These are phyloP conservation scores for Neopelma chrysocephalum DNA, from an alignment of 2,797 vertebrate species.

Conservation along the genomic window DNA sequence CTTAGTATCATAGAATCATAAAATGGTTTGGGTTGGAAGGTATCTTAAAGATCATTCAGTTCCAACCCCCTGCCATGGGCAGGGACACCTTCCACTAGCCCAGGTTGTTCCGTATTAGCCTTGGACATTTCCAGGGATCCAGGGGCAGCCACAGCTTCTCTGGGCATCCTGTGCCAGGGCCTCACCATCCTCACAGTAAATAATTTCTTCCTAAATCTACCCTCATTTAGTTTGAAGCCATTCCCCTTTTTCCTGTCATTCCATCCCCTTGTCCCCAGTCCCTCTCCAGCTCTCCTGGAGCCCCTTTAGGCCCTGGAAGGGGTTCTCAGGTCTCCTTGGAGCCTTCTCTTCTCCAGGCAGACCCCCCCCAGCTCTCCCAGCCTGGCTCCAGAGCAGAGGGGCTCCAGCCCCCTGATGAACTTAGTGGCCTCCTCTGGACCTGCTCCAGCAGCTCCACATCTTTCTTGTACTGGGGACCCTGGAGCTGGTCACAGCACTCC, in stretches of 20 bases:
- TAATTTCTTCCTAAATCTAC: neutral
- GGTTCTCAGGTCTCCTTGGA: neutral
- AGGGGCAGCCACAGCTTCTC: neutral
- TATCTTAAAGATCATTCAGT: neutral
- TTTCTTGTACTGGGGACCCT: neutral
- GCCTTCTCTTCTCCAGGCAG: neutral
- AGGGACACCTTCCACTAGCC: neutral
- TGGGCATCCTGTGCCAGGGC: neutral
- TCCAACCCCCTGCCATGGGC: neutral
- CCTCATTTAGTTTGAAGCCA: neutral
- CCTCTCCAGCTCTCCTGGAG: neutral
- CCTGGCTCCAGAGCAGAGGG: neutral
- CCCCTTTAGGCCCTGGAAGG: neutral
- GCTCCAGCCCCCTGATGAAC: neutral
- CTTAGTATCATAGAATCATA: neutral
- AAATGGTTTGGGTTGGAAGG: neutral
- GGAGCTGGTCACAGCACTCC: neutral
- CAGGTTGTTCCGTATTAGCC: neutral
- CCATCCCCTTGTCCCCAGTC: neutral
- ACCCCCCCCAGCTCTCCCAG: neutral
- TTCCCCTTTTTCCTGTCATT: neutral
- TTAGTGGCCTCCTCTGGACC: neutral
- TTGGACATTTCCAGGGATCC: neutral
- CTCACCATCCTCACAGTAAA: neutral
- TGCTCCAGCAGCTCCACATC: neutral